Conservation (phyloP, 2,888 invertebrate species). For the Theodoxus fluviatilis region DNA sequence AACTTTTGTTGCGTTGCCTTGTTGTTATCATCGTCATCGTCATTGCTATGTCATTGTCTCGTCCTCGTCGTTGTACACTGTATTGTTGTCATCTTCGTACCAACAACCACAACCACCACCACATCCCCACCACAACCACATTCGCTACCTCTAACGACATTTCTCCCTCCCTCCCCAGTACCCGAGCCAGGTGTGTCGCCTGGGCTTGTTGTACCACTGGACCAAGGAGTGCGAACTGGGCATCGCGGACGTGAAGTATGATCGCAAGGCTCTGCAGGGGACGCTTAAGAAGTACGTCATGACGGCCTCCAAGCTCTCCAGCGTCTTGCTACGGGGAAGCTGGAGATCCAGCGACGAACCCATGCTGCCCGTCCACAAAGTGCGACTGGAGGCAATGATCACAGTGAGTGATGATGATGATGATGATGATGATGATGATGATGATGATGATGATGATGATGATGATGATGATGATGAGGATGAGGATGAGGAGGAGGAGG, state of each 20-base stretch:
- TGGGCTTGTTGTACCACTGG: constrained; percentile 64
- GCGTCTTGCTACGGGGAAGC: constrained; percentile 47
- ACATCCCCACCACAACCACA: too few relatives aligned
- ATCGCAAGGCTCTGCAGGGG: constrained; percentile 60
- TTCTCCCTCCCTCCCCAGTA: constrained; percentile 57
- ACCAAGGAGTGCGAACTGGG: constrained; percentile 63
- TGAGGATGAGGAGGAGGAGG: too few relatives aligned
- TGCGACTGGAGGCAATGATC: constrained; percentile 62
- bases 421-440: background rate
- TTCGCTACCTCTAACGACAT: too few relatives aligned
- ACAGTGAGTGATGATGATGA: constrained; percentile 54
- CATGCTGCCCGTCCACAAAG: constrained; percentile 57
- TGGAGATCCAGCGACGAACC: constrained; percentile 58
- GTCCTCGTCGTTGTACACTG: too few relatives aligned
- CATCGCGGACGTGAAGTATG: constrained; percentile 60
- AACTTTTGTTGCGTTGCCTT: too few relatives aligned
- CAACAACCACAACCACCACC: too few relatives aligned
- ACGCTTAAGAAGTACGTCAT: constrained; percentile 56
- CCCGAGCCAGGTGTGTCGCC: constrained; percentile 63
- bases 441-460: too few relatives aligned
- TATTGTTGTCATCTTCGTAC: too few relatives aligned
- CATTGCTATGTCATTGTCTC: too few relatives aligned
- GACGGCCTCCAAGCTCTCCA: constrained; percentile 52
- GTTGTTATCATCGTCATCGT: too few relatives aligned
- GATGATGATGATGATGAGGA: too few relatives aligned